Base-by-base conservation (phyloP, 1,140 invertebrate species). In the Chrysomallon squamiferum region DNA sequence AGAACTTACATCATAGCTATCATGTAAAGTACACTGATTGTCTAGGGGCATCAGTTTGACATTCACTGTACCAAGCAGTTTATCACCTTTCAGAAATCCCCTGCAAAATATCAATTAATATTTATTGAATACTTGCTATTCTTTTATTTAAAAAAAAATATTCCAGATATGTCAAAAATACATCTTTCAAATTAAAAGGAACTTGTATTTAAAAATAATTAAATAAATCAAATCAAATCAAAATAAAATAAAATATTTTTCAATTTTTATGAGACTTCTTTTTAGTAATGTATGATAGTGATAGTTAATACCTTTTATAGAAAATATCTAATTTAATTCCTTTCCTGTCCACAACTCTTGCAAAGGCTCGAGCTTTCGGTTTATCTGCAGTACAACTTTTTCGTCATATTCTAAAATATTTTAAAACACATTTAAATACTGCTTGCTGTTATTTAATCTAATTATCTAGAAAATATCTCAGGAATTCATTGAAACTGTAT, bases 1-100 rank as follows among this genome's bases (percentile, higher is more conserved):
- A n/a, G n/a, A n/a, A 77, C 92, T 93, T 87, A 97, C 94, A 84
- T 95, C 92, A 86, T 92, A 95, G 6, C 93, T 92, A 68, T 97
- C 94, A 83, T 97, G 95, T 60, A 97, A 83, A 47, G 90, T 91
- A 78, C 94, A 95, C 64, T 93, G 90, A 0, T 90, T 92, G 88
- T 97, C 94, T 50, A 98, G 85, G 20, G 91, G 90, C 72, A 91
- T 90, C 52, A 98, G 84, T 82, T 97, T 97, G 0, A 96, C 89
- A 69, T 88, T 89, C 2, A 89, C 92, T 13, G 91, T 91, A n/a
- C 95, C 96, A 62, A 97, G 84, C n/a, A 96, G 85, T 47, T 90
- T 88, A 84, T 97, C 95, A 74, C 91, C 90, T 66, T 93, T 88
- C 75, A 97, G 72, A 71, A 96, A 96, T 66, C 95, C 94, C 80